Conservation (phyloP, 2,113 vertebrate species). For the Paradoxurus hermaphroditus region DNA sequence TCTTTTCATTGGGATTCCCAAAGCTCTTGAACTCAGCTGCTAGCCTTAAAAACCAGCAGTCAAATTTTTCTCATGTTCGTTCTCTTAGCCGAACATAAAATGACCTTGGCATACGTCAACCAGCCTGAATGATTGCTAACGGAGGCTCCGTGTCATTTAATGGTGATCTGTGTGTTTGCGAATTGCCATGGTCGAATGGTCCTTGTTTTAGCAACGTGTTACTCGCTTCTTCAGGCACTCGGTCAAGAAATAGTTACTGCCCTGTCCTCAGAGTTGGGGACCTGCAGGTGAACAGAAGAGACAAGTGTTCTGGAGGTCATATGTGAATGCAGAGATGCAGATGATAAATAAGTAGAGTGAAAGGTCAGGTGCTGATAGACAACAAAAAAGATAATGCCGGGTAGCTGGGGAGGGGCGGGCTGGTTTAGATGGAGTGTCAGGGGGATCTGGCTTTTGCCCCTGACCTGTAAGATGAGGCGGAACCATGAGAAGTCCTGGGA, state of each 20-base stretch:
- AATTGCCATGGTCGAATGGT: neutral
- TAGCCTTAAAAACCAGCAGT: neutral
- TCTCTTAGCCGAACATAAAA: neutral
- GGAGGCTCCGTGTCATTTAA: neutral
- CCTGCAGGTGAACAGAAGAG: no score
- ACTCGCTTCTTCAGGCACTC: neutral
- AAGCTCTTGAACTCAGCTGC: neutral
- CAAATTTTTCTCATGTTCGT: neutral
- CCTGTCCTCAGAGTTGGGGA: neutral
- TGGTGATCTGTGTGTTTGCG: neutral
- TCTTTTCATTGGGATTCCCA: neutral
- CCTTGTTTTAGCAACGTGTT: neutral
- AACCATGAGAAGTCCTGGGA: neutral
- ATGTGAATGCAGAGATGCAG: neutral
- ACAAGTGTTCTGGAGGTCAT: neutral
- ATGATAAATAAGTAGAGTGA: neutral
- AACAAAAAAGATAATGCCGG: neutral
- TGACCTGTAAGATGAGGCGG: neutral
- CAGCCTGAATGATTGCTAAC: neutral
- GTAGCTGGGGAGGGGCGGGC: rapidly evolving
- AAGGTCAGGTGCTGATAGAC: neutral
- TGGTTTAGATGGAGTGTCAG: no score
- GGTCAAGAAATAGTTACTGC: neutral
- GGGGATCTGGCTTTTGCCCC: neutral
- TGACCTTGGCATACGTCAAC: neutral